Evolutionary conservation across 2,888 invertebrate species (phyloP), one percentile per base, ranked within the genome.

Genomic region (Trilocha varians): DNA sequence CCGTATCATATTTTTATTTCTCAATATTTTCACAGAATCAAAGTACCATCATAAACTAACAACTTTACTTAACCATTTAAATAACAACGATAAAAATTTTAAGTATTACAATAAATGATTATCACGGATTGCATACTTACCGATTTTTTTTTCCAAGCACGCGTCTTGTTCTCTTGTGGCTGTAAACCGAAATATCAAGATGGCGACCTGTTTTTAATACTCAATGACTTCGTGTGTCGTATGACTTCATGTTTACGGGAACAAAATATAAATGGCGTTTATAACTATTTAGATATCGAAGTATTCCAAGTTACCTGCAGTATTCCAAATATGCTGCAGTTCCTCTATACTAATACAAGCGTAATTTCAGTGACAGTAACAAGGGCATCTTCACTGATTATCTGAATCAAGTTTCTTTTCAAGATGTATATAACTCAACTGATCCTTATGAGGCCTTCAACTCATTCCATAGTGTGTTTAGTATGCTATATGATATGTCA

Each of bases 81-180:
- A 33, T 33, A 33, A 33, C 33, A 5, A 39, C 32, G 13, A 39
- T 32, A 13, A 39, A 39, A 13, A 39, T 39, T 39, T 39, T 14
- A 33, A 15, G 13, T 39, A 39, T 39, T 32, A 39, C 11, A 33
- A 14, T 33, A 32, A 39, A 32, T 33, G 14, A 33, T 39, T 33
- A 16, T 39, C 33, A 39, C 14, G 3, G 38, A 39, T 39, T 39
- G 39, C 33, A 15, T 39, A 15, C 39, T 39, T 39, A 34, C 39
- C 39, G 32, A 39, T 25, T 25, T 25, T 15, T 13, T 33, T 39
- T 33, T 34, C 33, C 11, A 39, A 32, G 32, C 13, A 15, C 3
- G 16, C 39, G 39, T 14, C 16, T 15, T 16, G 33, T 16, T 39
- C n/a, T 32, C 16, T 11, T 33, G 39, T 15, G 33, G 16, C 33